Conservation (phyloP, 2,113 vertebrate species). For the Heliornis fulica region DNA sequence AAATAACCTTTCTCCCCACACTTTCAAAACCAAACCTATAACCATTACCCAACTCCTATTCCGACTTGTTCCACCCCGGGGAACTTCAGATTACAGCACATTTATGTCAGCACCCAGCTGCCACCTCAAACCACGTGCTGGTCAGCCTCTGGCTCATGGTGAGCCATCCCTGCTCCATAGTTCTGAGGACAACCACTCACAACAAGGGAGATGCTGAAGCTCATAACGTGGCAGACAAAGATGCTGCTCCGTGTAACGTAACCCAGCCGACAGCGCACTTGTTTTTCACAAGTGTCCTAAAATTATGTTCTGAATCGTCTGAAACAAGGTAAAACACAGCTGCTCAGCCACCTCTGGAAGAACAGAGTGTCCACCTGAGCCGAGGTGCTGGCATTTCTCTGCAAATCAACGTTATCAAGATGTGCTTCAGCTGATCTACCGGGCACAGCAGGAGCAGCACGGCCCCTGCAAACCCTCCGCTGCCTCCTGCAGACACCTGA, state of each 20-base stretch:
- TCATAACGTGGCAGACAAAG: rapidly evolving
- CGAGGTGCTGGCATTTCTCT: neutral
- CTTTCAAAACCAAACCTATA: neutral
- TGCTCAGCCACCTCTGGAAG: rapidly evolving
- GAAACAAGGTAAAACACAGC: neutral
- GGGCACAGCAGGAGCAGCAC: neutral
- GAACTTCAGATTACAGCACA: neutral
- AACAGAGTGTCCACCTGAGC: neutral
- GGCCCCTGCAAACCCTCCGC: neutral
- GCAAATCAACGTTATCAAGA: neutral
- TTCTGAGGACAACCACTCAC: neutral
- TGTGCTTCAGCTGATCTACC: neutral
- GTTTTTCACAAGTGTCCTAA: neutral
- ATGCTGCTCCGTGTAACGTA: rapidly evolving
- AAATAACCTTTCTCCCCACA: neutral
- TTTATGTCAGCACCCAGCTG: rapidly evolving
- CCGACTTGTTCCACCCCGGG: neutral
- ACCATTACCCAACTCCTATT: neutral
- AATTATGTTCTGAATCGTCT: neutral
- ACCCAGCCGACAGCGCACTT: rapidly evolving
- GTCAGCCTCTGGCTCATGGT: neutral
- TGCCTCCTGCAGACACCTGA: neutral
- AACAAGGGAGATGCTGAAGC: neutral
- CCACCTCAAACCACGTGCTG: no score
- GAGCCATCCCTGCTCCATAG: neutral